Conservation (phyloP, 2,113 vertebrate species). For the Siniperca chuatsi region DNA sequence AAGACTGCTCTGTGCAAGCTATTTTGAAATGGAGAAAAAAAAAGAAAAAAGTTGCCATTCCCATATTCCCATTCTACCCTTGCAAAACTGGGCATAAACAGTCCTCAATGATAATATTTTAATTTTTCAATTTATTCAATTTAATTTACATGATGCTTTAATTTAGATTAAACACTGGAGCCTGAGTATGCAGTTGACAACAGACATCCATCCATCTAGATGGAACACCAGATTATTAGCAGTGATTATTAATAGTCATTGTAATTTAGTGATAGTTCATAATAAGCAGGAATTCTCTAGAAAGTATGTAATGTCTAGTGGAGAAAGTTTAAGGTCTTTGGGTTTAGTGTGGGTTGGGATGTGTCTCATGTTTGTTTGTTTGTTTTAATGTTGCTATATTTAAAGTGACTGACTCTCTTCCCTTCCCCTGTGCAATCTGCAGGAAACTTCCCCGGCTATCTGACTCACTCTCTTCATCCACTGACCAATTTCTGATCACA, state of each 20-base stretch:
- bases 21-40: slow-evolving; percentile 24
- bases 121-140: slow-evolving; percentile 37
- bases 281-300: not conserved
- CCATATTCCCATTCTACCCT: slow-evolving; percentile 6
- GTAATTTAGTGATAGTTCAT: slow-evolving; percentile 6
- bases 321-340: slow-evolving; percentile 28
- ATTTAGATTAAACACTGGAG: slow-evolving; percentile 58
- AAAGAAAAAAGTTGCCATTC: not conserved
- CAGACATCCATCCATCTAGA: slow-evolving; percentile 28
- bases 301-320: slow-evolving; percentile 29
- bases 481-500: slow-evolving; percentile 75
- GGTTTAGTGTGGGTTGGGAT: slow-evolving; percentile 51
- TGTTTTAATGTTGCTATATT: slow-evolving; percentile 69
- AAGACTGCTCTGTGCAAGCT: slow-evolving; percentile 34
- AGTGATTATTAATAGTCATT: not conserved
- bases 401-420: slow-evolving; percentile 79
- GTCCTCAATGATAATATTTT: slow-evolving; percentile 36
- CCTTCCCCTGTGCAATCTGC: slow-evolving; percentile 83
- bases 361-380: slow-evolving; percentile 66
- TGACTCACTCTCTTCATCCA: slow-evolving; percentile 72
- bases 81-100: slow-evolving; percentile 37
- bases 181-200: slow-evolving; percentile 27
- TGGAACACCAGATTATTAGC: slow-evolving; percentile 6
- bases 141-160: slow-evolving; percentile 54
- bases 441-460: slow-evolving; percentile 74